Conservation (phyloP, 1,140 invertebrate genomes). For the Drosophila elegans region DNA sequence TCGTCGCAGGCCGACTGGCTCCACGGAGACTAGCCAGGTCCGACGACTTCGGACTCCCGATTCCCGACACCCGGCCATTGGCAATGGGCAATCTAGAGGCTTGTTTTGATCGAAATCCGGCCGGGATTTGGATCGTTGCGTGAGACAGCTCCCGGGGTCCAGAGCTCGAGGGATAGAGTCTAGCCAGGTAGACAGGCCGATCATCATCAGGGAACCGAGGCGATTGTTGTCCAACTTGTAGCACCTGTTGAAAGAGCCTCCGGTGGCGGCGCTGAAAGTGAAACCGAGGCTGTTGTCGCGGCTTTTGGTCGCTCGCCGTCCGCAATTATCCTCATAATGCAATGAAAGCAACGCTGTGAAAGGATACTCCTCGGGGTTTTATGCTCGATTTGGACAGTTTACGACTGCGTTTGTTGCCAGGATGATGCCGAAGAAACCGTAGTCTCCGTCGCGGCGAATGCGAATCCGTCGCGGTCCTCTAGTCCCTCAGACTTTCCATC, state of each 20-base stretch:
- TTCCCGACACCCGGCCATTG: conserved; percentile 6
- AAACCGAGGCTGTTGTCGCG: conserved; percentile 59
- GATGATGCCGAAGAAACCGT: conserved; percentile 9
- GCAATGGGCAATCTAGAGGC: conserved; percentile 71
- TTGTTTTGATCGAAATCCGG: conserved; percentile 77
- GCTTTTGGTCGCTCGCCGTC: conserved; percentile 57
- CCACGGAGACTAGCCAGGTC: conserved; percentile 61
- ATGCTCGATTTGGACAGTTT: conserved; percentile 79
- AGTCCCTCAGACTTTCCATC: conserved; percentile 7
- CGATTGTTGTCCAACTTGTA: conserved; percentile 68
- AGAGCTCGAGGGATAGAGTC: conserved; percentile 27
- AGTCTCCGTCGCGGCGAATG: conserved; percentile 33
- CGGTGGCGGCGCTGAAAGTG: conserved; percentile 55
- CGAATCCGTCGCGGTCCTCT: conserved; percentile 34
- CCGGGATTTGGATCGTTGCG: conserved; percentile 67
- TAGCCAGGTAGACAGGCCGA: conserved; percentile 68
- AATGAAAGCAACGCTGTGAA: conserved; percentile 62
- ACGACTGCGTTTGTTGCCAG: conserved; percentile 67
- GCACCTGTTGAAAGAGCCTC: conserved; percentile 62
- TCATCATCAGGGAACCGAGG: conserved; percentile 52
- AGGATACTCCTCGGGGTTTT: conserved; percentile 72
- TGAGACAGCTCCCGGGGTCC: conserved; percentile 45
- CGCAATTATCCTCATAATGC: conserved; percentile 72
- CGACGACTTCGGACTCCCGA: conserved; percentile 1
- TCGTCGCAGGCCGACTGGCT: conserved; percentile 54